Evolutionary conservation across 1,140 invertebrate species (phyloP), one percentile per base, ranked within the genome.

Genomic region (Tetragonula clypearis): DNA sequence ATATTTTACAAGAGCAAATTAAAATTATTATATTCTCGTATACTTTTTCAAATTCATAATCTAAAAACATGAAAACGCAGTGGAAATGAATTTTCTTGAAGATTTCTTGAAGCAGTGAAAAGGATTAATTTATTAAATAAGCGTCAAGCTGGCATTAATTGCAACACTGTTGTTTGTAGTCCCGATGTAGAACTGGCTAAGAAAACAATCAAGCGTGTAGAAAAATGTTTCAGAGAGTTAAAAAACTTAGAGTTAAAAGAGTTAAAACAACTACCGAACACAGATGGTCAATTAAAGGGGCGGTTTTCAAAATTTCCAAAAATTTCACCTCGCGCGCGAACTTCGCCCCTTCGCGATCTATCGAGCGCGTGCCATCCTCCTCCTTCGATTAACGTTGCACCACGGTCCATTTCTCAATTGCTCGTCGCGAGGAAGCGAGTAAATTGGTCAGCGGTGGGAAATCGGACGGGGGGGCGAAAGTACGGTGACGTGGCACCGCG

Each of bases 131-230:
- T 3, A 56, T 49, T 41, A 23, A 74, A 58, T 73, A 60, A 81
- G 77, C 56, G 60, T 23, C 35, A 55, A 74, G 80, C 23, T 2
- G 83, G 58, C 41, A 77, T 19, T 21, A 53, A 17, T 19, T 72
- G 68, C 6, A 49, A 62, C 2, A 19, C 60, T 23, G 68, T 90
- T 26, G 6, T 85, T 81, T 94, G 92, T 85, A 88, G 85, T 8
- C 91, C 95, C 74, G 96, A 97, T 90, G 96, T 98, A 66, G 87
- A 84, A 19, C 75, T 92, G 35, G 97, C 97, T 17, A 95, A 97
- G 58, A 92, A 93, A 68, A 95, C 30, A 30, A 30, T 30, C 30
- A 30, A 30, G 30, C 30, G 1, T 30, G 30, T 30, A 30, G 30
- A 30, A 30, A 30, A 30, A 30, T 30, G 1, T 30, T 30, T 30